Base-by-base conservation (phyloP, 2,888 invertebrate species). In the Dicyrtoma fusca region DNA sequence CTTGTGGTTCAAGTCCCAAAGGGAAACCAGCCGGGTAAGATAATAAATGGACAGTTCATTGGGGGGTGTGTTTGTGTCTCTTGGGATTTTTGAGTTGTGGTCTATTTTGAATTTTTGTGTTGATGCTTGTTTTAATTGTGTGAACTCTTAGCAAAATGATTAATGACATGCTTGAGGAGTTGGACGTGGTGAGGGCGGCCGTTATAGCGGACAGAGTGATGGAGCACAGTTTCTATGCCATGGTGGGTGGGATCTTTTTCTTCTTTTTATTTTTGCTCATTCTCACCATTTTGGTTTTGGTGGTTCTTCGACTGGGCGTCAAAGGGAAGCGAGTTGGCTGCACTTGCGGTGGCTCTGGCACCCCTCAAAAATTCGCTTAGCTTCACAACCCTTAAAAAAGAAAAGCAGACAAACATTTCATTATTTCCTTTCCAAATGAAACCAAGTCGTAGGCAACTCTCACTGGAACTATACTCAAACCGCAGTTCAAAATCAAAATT, bases 151-250 rank as follows among this genome's bases (percentile, higher is more conserved):
- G 63, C 64, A 71, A 63, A 19, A 71, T 71, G 71, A 71, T 71
- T 45, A 71, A 71, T 34, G 71, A 71, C 45, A 71, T 71, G 71
- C 25, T 71, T 1, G 71, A 71, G 19, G 71, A 71, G 64, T 53
- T 71, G 51, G 71, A 71, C 53, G 10, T 51, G n/a, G 17, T n/a
- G 17, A 65, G 49, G 65, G 62, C 64, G 21, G 71, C 71, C 13
- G 49, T 6, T 44, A 44, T 71, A 10, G 64, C 71, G 13, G 71
- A 71, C 44, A 34, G 51, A 55, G 64, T 71, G 11, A 51, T 71
- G 53, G 53, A 49, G 55, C 49, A 71, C 6, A 64, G 55, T 42
- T 44, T 26, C 11, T 26, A 53, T 10, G 63, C 64, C 1, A 13
- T 71, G 44, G 26, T 26, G 2, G 71, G 55, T 4, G 71, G 53